Evolutionary conservation across 2,113 vertebrate genomes (phyloP).

Genomic region (Mastomys natalensis): DNA sequence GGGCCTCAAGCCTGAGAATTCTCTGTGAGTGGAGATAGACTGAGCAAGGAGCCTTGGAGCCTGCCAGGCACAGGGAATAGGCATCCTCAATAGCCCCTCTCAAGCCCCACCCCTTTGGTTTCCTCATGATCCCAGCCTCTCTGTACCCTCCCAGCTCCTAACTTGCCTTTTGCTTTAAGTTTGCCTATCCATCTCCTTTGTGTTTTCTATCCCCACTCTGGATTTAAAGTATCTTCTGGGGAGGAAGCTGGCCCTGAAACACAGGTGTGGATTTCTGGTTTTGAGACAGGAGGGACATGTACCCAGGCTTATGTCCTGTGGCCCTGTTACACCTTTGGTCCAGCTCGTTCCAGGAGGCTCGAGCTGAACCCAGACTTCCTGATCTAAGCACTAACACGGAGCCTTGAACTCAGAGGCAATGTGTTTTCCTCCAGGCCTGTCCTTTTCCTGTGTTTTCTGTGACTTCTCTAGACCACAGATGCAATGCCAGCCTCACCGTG

Average conservation of each 20-base stretch:
- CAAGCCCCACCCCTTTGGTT: too few species aligned
- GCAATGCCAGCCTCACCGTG: rapidly evolving
- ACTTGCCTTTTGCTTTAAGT: background rate
- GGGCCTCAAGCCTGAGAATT: background rate
- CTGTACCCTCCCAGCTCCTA: background rate
- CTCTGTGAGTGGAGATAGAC: background rate
- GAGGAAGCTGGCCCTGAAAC: background rate
- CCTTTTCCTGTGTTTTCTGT: background rate
- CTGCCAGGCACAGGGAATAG: background rate
- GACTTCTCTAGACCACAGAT: background rate
- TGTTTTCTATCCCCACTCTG: background rate
- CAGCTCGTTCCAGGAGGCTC: background rate
- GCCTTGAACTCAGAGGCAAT: background rate
- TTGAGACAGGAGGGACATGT: background rate
- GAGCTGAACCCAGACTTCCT: too few species aligned
- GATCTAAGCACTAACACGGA: background rate
- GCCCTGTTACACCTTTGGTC: background rate
- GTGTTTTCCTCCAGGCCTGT: rapidly evolving
- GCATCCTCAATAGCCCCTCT: background rate
- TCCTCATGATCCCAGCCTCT: rapidly evolving
- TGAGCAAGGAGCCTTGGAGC: background rate
- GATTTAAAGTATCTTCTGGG: background rate
- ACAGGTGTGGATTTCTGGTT: too few species aligned
- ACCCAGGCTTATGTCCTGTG: too few species aligned
- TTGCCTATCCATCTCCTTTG: rapidly evolving